Conservation (phyloP, 2,888 invertebrate species). For the Caenorhabditis wallacei region DNA sequence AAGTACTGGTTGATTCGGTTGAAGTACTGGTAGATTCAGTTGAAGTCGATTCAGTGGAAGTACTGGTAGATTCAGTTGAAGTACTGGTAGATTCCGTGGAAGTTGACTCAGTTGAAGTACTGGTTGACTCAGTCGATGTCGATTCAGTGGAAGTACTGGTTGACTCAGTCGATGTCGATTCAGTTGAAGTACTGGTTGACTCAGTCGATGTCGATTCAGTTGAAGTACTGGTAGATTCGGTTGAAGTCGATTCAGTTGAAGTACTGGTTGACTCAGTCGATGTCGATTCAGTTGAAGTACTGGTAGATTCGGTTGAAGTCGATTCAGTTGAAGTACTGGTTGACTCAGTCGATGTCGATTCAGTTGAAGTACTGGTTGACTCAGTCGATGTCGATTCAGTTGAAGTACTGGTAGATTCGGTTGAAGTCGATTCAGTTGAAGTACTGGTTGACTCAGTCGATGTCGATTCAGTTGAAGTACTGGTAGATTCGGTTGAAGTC, state of each 20-base stretch:
- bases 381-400: slow-evolving; percentile 35
- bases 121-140: slow-evolving; percentile 19
- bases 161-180: not conserved
- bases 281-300: slow-evolving; percentile 20
- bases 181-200: slow-evolving; percentile 14
- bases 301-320: slow-evolving; percentile 26
- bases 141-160: not conserved
- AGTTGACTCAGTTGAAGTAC: not conserved
- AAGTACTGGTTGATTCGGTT: slow-evolving; percentile 21
- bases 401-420: slow-evolving; percentile 22
- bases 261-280: slow-evolving; percentile 34
- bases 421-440: slow-evolving; percentile 2
- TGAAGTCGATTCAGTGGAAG: slow-evolving; percentile 8
- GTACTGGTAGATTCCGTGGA: slow-evolving; percentile 25
- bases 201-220: slow-evolving; percentile 33
- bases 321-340: slow-evolving; percentile 20
- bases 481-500: slow-evolving; percentile 22
- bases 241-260: slow-evolving; percentile 17
- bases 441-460: slow-evolving; percentile 7
- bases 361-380: slow-evolving; percentile 28
- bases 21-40: not conserved
- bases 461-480: slow-evolving; percentile 25
- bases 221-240: slow-evolving; percentile 21
- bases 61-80: slow-evolving; percentile 5
- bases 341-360: slow-evolving; percentile 18